Conservation (phyloP, 2,888 invertebrate species). For the Rhimphoctona megacephalus region DNA sequence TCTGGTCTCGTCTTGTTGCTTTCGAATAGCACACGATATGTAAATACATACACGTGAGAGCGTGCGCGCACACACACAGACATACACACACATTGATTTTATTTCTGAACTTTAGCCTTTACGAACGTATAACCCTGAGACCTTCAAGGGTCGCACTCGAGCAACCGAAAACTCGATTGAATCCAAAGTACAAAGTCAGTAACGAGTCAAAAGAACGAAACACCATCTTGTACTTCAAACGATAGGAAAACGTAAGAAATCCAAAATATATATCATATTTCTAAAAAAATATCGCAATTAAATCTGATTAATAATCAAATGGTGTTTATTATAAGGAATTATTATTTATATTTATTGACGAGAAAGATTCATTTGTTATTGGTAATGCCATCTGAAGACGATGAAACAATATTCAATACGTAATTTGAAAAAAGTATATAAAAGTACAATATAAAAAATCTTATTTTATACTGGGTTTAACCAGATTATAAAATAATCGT, state of each 20-base stretch:
- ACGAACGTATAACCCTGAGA: not conserved
- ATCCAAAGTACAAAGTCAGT: not conserved
- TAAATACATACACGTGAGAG: not conserved
- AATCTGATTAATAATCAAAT: too few relatives aligned
- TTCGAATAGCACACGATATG: not conserved
- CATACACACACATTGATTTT: not conserved
- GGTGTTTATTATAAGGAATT: too few relatives aligned
- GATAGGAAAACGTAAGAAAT: not conserved
- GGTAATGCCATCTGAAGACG: not conserved
- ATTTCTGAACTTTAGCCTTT: not conserved
- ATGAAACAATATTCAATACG: too few relatives aligned
- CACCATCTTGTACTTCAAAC: not conserved
- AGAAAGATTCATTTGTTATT: not conserved
- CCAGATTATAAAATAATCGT: not conserved
- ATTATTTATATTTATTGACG: not conserved
- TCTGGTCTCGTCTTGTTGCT: conserved; percentile 28
- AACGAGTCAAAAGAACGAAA: not conserved
- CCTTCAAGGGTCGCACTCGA: conserved; percentile 4
- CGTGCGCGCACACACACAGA: not conserved
- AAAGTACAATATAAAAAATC: not conserved
- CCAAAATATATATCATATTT: not conserved
- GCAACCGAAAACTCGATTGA: not conserved
- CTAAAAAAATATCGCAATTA: not conserved
- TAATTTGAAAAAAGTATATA: too few relatives aligned
- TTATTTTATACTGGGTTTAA: not conserved